Base-by-base conservation (phyloP, 2,113 vertebrate genomes). In the Lonchura striata region DNA sequence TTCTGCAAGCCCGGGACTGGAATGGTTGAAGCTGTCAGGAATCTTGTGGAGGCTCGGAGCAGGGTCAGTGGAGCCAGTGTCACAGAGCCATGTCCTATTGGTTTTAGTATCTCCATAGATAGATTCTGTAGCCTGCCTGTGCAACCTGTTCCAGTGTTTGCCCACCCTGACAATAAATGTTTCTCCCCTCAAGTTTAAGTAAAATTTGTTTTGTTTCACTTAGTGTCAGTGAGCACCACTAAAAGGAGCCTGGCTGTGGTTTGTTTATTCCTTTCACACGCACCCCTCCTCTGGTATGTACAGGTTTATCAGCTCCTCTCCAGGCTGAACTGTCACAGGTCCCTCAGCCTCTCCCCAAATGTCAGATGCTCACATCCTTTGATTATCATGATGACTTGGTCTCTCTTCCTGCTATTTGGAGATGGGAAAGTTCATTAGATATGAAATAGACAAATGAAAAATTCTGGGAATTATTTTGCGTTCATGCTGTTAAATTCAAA, bases 71-170 rank as follows among this genome's bases (percentile, higher is more conserved):
- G 33, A 69, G 25, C 20, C 7, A 6, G 9, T n/a, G 68, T 12
- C 44, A 13, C 44, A 54, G 50, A 18, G 15, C 60, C 9, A 1
- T 0, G 15, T 39, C n/a, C 33, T 5, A 0, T 8, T 3, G 53
- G 25, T 37, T 64, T 59, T 14, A 49, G 2, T 18, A 11, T 46
- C 41, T 81, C 22, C 19, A 7, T 6, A 35, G 22, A 15, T 0
- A 30, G 28, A 15, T 37, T 28, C 41, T 14, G 8, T 25, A 27
- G 35, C 37, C 31, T 60, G 10, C 33, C 22, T 78, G 33, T 31
- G 46, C 41, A 52, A 14, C 17, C 8, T 61, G 15, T 70, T 56
- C 20, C 20, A 11, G 1, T 25, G 33, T 60, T 37, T 78, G 20
- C 49, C 31, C 69, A 78, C 14, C 25, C 25, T 39, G n/a, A 53